Evolutionary conservation across 2,113 vertebrate species (phyloP).

Genomic region (Oophaga pumilio): DNA sequence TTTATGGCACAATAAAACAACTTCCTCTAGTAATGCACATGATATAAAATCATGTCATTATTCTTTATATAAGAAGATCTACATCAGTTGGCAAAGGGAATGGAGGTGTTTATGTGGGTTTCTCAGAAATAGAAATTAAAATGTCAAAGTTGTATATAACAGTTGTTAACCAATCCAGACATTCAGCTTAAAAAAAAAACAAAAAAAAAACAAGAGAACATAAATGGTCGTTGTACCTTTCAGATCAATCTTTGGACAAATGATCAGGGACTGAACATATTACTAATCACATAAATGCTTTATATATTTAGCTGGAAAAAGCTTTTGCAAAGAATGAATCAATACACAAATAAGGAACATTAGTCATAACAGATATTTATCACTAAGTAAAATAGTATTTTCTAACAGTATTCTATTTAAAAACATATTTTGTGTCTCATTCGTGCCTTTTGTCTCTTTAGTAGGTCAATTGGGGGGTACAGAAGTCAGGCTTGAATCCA

Average conservation of each 20-base stretch:
- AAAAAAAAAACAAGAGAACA: neutral
- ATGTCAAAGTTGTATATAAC: conserved; percentile 46
- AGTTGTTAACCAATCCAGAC: conserved; percentile 37
- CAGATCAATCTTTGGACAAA: neutral
- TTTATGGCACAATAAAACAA: conserved; percentile 21
- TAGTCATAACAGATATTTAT: neutral
- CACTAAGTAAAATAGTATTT: neutral
- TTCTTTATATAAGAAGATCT: conserved; percentile 1
- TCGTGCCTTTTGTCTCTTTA: too few species aligned
- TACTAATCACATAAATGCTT: neutral
- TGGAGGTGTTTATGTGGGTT: conserved; percentile 31
- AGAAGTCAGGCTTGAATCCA: too few species aligned
- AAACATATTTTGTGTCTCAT: too few species aligned
- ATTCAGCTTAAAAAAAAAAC: neutral
- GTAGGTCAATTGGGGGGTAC: too few species aligned
- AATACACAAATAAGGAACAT: neutral
- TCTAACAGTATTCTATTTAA: neutral
- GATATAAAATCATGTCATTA: conserved; percentile 23
- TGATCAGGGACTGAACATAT: neutral
- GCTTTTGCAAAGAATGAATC: neutral
- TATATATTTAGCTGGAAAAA: neutral
- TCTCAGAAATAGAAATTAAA: conserved; percentile 43
- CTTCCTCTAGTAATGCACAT: conserved; percentile 1
- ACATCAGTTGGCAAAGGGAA: conserved; percentile 16
- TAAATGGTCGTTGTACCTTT: neutral